Base-by-base conservation (phyloP, 2,113 vertebrate genomes). In the Cebidichthys violaceus region DNA sequence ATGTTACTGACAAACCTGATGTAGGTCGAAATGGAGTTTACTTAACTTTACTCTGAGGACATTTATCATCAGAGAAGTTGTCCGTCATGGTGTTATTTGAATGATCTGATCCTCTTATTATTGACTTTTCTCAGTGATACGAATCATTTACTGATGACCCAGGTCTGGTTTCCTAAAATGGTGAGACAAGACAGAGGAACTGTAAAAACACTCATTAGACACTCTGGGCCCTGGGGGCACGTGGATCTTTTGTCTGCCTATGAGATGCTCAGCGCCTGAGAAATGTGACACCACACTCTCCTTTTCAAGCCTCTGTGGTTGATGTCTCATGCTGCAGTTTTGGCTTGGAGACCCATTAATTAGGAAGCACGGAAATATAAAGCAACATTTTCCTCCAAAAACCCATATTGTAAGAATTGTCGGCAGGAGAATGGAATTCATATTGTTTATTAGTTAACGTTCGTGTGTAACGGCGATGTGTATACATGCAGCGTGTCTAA, bases 261-360 rank as follows among this genome's bases (percentile, higher is more conserved):
- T 70, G 84, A 90, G 81, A 91, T 87, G 87, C 83, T 93, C 60
- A 61, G 77, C 29, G 85, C 83, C 76, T 74, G 20, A 74, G 88
- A 90, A 92, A 93, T 75, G 83, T 77, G 91, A 94, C 89, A 77
- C 90, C 83, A 41, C 79, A 24, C 83, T 89, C 90, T 90, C 70
- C 73, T 90, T 89, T 86, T 85, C 78, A 77, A 70, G 72, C 65
- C 82, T 87, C 81, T 88, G 88, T 39, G 81, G 85, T 83, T 39
- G 77, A 79, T 87, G 91, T 81, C 76, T 90, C 88, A 82, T 79
- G 83, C 84, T 84, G 83, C 81, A 88, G 80, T 79, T 89, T 79
- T 83, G 83, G 79, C 52, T 65, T 27, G 3, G 47, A 88, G 77
- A 67, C 83, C 55, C 82, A 62, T 78, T 81, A 73, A 90, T 88